phyloP scores from a whole-genome alignment of 2,113 vertebrate species.

The Peromyscus californicus region DNA sequence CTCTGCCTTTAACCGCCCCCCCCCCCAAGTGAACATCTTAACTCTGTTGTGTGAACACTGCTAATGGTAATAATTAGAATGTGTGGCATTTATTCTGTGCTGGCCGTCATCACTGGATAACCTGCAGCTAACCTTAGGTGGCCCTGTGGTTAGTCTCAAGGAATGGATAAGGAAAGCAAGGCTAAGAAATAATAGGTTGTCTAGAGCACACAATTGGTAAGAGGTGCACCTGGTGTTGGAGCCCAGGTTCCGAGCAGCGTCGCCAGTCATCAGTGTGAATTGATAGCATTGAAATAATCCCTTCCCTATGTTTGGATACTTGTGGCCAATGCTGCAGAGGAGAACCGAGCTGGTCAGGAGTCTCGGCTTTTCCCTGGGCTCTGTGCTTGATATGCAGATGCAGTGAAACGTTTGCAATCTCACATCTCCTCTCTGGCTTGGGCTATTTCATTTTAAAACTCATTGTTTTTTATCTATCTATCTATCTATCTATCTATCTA shows the following conservation, averaged over 20 bases:
- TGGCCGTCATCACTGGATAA: background rate
- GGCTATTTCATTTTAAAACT: background rate
- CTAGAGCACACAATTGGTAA: background rate
- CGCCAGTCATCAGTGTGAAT: background rate
- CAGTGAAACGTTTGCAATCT: conserved; percentile 1
- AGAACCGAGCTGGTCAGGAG: background rate
- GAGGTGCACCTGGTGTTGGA: background rate
- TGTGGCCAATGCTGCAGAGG: background rate
- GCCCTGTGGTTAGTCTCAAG: background rate
- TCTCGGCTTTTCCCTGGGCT: background rate
- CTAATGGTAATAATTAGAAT: too few relatives aligned
- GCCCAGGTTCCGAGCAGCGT: background rate
- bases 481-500: too few relatives aligned
- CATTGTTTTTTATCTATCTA: too few relatives aligned
- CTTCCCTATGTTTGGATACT: background rate
- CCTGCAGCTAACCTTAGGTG: background rate
- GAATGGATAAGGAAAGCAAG: background rate
- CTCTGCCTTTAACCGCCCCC: background rate
- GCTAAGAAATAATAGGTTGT: background rate
- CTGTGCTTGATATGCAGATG: background rate
- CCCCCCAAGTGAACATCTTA: background rate
- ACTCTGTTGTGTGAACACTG: background rate
- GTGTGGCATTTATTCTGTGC: background rate
- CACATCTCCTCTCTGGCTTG: background rate
- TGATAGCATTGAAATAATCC: background rate